These are phyloP conservation scores for Rosalia funebris DNA, from an alignment of 2,888 invertebrate genomes.

Conservation along the genomic window DNA sequence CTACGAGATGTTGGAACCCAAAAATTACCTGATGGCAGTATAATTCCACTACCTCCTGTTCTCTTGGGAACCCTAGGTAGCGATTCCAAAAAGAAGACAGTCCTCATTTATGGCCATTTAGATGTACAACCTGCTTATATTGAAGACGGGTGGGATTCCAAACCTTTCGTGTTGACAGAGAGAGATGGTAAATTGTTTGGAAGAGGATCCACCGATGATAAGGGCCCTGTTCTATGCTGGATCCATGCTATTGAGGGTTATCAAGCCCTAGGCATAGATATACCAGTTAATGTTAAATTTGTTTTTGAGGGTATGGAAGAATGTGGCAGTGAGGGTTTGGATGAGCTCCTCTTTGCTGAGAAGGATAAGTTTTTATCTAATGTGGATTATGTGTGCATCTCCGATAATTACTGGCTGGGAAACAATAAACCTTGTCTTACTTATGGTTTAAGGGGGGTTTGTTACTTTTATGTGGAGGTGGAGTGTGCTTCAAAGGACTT, in stretches of 20 bases:
- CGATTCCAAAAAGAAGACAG: slow-evolving; percentile 89
- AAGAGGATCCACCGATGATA: slow-evolving; percentile 90
- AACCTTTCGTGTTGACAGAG: slow-evolving; percentile 92
- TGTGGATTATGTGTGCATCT: slow-evolving; percentile 96
- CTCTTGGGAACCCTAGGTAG: slow-evolving; percentile 82
- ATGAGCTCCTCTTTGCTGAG: slow-evolving; percentile 77
- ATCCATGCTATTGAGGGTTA: slow-evolving; percentile 92
- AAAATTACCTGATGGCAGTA: slow-evolving; percentile 74
- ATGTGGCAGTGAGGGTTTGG: slow-evolving; percentile 94
- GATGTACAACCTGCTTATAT: slow-evolving; percentile 96
- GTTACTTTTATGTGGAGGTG: slow-evolving; percentile 90
- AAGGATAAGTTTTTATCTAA: slow-evolving; percentile 83
- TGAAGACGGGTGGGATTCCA: slow-evolving; percentile 95
- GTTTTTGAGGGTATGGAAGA: slow-evolving; percentile 99
- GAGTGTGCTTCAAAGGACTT: slow-evolving; percentile 91
- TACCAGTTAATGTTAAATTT: slow-evolving; percentile 86
- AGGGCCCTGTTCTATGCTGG: slow-evolving; percentile 94
- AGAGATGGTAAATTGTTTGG: slow-evolving; percentile 90
- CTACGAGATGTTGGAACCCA: slow-evolving; percentile 75
- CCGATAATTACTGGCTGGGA: slow-evolving; percentile 99
- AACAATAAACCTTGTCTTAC: slow-evolving; percentile 97
- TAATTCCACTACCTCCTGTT: slow-evolving; percentile 86
- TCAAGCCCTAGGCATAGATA: slow-evolving; percentile 70
- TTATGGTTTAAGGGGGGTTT: slow-evolving; percentile 93
- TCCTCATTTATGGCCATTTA: slow-evolving; percentile 95